These are phyloP conservation scores for Nematopogon swammerdamellus DNA, from an alignment of 2,888 invertebrate species.

Conservation along the genomic window DNA sequence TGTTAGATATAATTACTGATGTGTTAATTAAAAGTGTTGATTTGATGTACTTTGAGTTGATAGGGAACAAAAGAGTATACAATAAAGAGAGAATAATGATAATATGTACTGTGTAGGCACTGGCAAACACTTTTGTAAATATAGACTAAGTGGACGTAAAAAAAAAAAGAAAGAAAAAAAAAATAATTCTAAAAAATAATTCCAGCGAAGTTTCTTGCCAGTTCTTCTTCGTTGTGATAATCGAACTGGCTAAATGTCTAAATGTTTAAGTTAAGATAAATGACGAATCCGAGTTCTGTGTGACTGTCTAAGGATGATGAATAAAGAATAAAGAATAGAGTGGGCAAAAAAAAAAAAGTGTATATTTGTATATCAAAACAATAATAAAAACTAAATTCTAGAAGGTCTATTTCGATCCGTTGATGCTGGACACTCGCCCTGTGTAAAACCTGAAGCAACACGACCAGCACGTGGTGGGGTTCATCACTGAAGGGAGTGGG, in stretches of 20 bases:
- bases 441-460: not conserved
- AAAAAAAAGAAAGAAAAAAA: slow-evolving; percentile 3
- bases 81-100: no score
- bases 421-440: not conserved
- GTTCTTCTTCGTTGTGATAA: no score
- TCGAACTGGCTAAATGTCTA: no score
- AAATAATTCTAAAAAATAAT: not conserved
- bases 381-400: slow-evolving; percentile 2
- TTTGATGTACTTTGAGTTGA: slow-evolving; percentile 3
- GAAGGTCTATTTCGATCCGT: not conserved
- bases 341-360: no score
- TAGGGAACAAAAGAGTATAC: slow-evolving; percentile 6
- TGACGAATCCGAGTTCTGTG: no score
- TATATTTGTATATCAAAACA: not conserved
- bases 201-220: no score
- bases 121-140: no score
- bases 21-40: slow-evolving; percentile 1
- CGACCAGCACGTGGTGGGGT: not conserved
- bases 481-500: not conserved
- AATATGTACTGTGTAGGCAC: no score
- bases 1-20: not conserved
- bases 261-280: no score
- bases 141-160: no score
- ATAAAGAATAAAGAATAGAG: no score
- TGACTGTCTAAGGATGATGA: no score